These are phyloP conservation scores for Panonychus citri DNA, from an alignment of 1,140 invertebrate species.

Conservation along the genomic window DNA sequence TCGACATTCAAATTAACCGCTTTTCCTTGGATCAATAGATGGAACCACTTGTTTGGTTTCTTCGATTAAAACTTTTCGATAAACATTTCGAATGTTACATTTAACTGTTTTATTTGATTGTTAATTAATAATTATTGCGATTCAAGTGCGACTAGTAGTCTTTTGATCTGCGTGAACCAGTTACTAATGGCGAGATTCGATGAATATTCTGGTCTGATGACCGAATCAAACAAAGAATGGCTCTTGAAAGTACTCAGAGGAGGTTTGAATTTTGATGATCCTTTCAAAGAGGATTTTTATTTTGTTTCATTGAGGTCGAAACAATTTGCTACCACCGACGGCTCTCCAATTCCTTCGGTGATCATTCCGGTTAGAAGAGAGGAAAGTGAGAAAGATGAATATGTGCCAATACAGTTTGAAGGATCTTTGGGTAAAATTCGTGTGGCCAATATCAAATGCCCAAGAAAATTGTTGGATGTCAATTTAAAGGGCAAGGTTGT, in stretches of 20 bases:
- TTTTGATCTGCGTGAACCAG: too few relatives aligned
- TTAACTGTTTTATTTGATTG: too few relatives aligned
- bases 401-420: conserved; percentile 44
- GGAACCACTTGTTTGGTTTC: too few relatives aligned
- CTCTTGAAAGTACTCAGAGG: conserved; percentile 71
- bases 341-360: conserved; percentile 10
- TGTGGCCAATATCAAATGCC: conserved; percentile 42
- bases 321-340: conserved; percentile 1
- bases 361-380: conserved; percentile 18
- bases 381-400: conserved; percentile 4
- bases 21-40: too few relatives aligned
- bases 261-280: conserved; percentile 36
- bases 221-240: conserved; percentile 70
- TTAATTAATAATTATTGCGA: too few relatives aligned
- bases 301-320: conserved; percentile 14
- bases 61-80: too few relatives aligned
- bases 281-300: conserved; percentile 29
- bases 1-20: too few relatives aligned
- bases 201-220: conserved; percentile 74
- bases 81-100: too few relatives aligned
- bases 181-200: too few relatives aligned
- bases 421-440: conserved; percentile 67
- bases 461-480: conserved; percentile 70
- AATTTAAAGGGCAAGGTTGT: conserved; percentile 19
- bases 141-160: too few relatives aligned